A percentile compares a stretch with the other conserved stretches of the same genome.
Evolutionary conservation across 1,140 invertebrate genomes (phyloP).

Genomic region (Dinoponera quadriceps): DNA sequence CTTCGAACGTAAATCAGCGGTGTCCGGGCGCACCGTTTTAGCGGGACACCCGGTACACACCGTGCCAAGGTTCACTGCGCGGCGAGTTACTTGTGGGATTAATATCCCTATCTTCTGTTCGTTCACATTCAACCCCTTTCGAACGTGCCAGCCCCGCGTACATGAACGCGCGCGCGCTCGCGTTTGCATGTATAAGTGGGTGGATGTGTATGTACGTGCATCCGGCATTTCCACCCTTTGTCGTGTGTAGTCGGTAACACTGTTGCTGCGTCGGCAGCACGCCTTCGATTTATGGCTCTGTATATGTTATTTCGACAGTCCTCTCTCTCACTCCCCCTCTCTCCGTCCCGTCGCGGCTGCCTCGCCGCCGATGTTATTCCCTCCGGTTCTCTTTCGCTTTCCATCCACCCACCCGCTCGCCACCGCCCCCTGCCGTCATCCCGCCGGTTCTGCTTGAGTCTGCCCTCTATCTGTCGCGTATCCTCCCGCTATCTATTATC

Average conservation of each 20-base stretch:
- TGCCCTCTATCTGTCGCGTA: slow-evolving; percentile 4
- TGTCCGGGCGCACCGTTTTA: slow-evolving; percentile 70
- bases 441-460: slow-evolving; percentile 8
- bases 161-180: slow-evolving; percentile 3
- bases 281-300: slow-evolving; percentile 63
- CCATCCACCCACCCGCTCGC: not conserved
- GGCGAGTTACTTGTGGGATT: slow-evolving; percentile 75
- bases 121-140: slow-evolving; percentile 61
- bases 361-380: slow-evolving; percentile 10
- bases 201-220: slow-evolving; percentile 23
- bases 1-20: slow-evolving; percentile 78
- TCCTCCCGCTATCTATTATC: slow-evolving; percentile 9
- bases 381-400: slow-evolving; percentile 28
- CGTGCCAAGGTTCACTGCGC: slow-evolving; percentile 39
- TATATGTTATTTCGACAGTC: slow-evolving; percentile 59
- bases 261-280: slow-evolving; percentile 57
- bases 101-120: slow-evolving; percentile 78
- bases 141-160: slow-evolving; percentile 20
- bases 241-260: slow-evolving; percentile 31
- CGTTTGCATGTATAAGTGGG: not conserved
- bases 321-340: slow-evolving; percentile 3
- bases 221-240: slow-evolving; percentile 1
- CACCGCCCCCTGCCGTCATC: not conserved
- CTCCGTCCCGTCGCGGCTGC: slow-evolving; percentile 5
- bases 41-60: slow-evolving; percentile 73